Evolutionary conservation across 2,113 vertebrate species (phyloP).

Genomic region (Argyrosomus japonicus): DNA sequence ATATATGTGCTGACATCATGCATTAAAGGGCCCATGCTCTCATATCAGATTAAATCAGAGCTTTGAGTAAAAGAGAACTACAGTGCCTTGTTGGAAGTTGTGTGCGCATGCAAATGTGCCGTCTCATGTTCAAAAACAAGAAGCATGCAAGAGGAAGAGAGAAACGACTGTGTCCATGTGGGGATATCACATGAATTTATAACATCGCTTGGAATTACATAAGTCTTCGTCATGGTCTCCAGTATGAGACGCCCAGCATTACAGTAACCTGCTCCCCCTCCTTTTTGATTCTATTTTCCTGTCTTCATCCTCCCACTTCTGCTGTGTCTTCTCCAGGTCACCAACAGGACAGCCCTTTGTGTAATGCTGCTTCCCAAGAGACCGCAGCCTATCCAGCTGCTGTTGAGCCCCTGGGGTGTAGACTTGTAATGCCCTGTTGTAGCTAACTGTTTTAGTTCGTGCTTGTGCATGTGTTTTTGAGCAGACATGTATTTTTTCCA

Average conservation of each 20-base stretch:
- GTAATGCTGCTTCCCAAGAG: constrained; percentile 38
- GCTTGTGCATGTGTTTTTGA: constrained; percentile 14
- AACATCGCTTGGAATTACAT: constrained; percentile 31
- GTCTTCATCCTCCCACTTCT: neutral
- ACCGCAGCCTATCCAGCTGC: constrained; percentile 40
- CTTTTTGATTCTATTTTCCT: constrained; percentile 6
- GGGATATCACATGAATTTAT: constrained; percentile 32
- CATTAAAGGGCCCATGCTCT: constrained; percentile 37
- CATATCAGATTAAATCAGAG: constrained; percentile 61
- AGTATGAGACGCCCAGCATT: constrained; percentile 32
- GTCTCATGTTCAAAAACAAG: constrained; percentile 7
- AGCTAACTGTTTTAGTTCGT: neutral
- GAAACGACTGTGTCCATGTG: constrained; percentile 1
- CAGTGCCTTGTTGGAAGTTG: constrained; percentile 49
- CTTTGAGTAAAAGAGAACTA: constrained; percentile 46
- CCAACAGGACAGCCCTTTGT: constrained; percentile 39
- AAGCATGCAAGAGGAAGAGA: neutral
- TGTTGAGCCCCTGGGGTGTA: constrained; percentile 24
- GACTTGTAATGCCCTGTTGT: constrained; percentile 9
- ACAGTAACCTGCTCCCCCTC: neutral
- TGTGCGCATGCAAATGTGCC: neutral
- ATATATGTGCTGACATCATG: constrained; percentile 55
- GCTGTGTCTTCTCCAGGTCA: constrained; percentile 30
- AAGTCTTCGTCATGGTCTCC: constrained; percentile 46
- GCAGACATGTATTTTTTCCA: constrained; percentile 25